Percentiles rank a stretch among this genome's conserved stretches.
Conservation (phyloP, 2,113 vertebrate genomes). For the Tauraco erythrolophus region DNA sequence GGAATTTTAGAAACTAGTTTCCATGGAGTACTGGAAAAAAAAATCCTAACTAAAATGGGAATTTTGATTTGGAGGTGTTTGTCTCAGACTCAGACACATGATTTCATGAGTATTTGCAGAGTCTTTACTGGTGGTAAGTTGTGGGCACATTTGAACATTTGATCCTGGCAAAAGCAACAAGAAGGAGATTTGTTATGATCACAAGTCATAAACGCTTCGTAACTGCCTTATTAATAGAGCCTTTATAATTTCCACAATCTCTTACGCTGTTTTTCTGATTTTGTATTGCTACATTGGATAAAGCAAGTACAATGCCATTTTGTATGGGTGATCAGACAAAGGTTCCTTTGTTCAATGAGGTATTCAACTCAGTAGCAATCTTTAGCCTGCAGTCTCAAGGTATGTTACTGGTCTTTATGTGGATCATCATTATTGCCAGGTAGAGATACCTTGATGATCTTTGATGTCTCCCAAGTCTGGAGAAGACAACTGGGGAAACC, state of each 20-base stretch:
- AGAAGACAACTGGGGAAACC: background rate
- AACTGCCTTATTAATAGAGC: background rate
- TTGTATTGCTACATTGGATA: background rate
- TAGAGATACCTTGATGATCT: background rate
- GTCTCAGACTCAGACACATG: background rate
- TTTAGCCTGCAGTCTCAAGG: fast-evolving
- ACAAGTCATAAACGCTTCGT: background rate
- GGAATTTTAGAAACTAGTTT: background rate
- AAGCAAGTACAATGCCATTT: background rate
- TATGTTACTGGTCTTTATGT: background rate
- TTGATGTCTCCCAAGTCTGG: background rate
- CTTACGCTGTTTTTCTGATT: background rate
- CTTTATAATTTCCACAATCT: background rate
- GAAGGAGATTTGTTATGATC: background rate
- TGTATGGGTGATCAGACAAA: background rate
- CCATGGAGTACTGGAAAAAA: background rate
- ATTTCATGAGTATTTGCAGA: background rate
- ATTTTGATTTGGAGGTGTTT: background rate
- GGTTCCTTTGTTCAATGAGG: background rate
- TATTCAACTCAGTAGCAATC: background rate
- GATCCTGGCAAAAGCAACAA: background rate
- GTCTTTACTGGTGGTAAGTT: background rate
- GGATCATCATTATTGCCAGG: background rate
- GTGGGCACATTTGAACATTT: background rate
- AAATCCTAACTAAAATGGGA: background rate